phyloP scores from a whole-genome alignment of 2,888 invertebrate genomes.

The Himalopsyche japonica region DNA sequence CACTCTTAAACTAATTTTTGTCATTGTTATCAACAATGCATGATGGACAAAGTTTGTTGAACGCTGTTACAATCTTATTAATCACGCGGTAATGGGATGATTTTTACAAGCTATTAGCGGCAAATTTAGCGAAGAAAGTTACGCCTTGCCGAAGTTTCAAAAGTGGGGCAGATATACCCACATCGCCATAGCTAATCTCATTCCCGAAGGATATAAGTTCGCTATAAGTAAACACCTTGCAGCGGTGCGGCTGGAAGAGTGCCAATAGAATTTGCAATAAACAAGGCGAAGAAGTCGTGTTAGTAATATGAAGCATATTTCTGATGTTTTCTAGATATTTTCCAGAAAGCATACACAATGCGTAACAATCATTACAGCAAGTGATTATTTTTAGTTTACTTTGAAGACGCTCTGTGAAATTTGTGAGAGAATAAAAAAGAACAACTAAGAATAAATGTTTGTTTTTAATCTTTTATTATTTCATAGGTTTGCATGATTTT shows the following conservation, averaged over 20 bases:
- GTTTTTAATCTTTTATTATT: no score
- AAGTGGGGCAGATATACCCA: not conserved
- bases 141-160: not conserved
- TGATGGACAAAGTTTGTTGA: not conserved
- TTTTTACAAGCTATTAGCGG: slow-evolving; percentile 32
- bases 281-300: not conserved
- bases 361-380: not conserved
- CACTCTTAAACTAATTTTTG: no score
- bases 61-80: not conserved
- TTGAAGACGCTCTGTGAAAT: no score
- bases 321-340: not conserved
- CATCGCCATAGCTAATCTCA: not conserved
- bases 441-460: no score
- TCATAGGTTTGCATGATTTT: no score
- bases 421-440: no score
- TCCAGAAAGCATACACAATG: not conserved
- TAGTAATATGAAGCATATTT: not conserved
- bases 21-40: not conserved
- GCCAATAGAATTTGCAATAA: slow-evolving; percentile 10
- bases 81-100: not conserved
- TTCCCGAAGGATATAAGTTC: not conserved
- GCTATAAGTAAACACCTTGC: not conserved
- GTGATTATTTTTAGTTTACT: not conserved
- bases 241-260: not conserved
- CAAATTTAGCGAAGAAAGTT: slow-evolving; percentile 12